A percentile compares a stretch with the other conserved stretches of the same genome.
These are phyloP conservation scores for Pseudomyrmex flavicornis DNA, from an alignment of 1,140 invertebrate genomes.

Conservation along the genomic window DNA sequence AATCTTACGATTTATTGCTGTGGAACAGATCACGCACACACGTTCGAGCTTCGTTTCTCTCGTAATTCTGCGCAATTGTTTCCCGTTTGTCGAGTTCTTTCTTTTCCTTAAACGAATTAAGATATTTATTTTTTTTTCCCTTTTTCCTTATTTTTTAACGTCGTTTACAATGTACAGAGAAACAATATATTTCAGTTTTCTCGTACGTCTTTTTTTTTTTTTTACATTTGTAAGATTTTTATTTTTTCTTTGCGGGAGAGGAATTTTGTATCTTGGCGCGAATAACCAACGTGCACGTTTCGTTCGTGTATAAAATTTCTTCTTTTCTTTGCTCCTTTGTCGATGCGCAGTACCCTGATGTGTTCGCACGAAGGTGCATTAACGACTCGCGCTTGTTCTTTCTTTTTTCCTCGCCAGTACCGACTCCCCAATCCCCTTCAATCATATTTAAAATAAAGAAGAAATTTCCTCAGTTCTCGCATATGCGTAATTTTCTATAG, in stretches of 20 bases:
- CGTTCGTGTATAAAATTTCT: constrained; percentile 33
- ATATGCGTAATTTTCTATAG: too few species aligned
- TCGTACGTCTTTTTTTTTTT: neutral
- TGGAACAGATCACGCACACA: too few species aligned
- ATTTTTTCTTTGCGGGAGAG: neutral
- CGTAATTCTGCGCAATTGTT: constrained; percentile 21
- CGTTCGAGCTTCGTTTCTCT: neutral
- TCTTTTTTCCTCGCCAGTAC: too few species aligned
- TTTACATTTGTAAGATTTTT: constrained; percentile 22
- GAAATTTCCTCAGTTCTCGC: too few species aligned
- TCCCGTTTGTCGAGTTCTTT: neutral
- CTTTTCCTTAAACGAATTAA: neutral
- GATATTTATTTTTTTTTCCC: too few species aligned
- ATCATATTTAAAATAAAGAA: too few species aligned
- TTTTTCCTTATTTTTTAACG: neutral
- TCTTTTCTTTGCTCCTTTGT: neutral
- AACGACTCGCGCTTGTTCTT: neutral
- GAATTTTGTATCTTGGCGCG: neutral
- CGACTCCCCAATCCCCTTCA: too few species aligned
- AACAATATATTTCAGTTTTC: constrained; percentile 20
- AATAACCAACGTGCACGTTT: constrained; percentile 3
- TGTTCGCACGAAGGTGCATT: neutral
- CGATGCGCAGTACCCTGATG: neutral
- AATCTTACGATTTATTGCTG: neutral
- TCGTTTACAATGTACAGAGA: neutral